Evolutionary conservation across 2,797 vertebrate species (phyloP), one percentile per base, ranked within the genome.

Genomic region (Schizothorax lantsangensis): DNA sequence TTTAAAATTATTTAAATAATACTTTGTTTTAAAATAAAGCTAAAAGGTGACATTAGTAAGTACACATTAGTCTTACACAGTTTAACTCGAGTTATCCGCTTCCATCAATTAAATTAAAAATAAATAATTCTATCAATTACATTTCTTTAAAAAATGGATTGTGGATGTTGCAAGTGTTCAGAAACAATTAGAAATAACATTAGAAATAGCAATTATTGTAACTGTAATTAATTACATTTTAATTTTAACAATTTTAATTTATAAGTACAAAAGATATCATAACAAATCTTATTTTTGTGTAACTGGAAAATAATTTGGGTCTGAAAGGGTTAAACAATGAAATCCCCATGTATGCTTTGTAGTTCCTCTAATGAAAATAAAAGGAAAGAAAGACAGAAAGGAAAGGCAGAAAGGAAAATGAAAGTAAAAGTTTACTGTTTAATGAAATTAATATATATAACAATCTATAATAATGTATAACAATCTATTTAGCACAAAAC

Each of bases 361-460:
- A 40, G 21, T 79, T 79, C 52, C 36, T 79, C 21, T 40, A 57
- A 40, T 9, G 7, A 54, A 36, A 54, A 52, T 33, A 12, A 77
- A 77, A 77, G 4, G 30, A 54, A 54, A 54, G 26, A 26, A 11
- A 54, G 12, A 43, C 45, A 38, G 79, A 52, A 47, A 45, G 17
- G 9, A 69, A 69, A 81, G 17, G 62, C 45, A 54, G 80, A 54
- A 68, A 47, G 19, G 10, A 69, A 81, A 81, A 69, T 69, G 1
- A 38, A 69, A 57, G 12, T 17, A 59, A 17, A 77, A 10, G 4
- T 4, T n/a, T 54, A 49, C 21, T 8, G 26, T 81, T 30, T 17
- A 47, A 14, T 66, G 36, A 19, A n/a, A 66, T 14, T 17, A 15
- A 52, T 17, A 52, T 43, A 62, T 52, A 79, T 15, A 21, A 23